Conservation (phyloP, 2,888 invertebrate genomes). For the Chymomyza procnemis region DNA sequence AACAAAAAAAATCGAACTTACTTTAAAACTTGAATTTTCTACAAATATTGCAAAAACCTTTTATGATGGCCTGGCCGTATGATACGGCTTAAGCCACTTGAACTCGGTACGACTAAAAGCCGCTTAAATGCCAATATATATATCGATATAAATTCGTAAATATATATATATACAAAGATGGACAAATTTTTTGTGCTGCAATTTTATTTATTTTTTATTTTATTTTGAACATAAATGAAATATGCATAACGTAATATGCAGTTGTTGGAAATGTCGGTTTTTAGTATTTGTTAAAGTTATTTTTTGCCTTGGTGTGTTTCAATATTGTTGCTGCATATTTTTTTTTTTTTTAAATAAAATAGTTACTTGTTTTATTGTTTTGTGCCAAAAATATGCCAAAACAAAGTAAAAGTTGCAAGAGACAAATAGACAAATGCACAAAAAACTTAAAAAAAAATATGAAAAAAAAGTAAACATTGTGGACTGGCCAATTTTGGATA, state of each 20-base stretch:
- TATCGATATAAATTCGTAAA: not conserved
- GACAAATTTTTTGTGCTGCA: not conserved
- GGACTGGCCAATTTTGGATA: not conserved
- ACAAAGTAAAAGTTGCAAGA: conserved; percentile 3
- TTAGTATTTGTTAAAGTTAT: conserved; percentile 50
- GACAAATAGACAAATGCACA: not conserved
- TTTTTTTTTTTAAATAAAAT: conserved; percentile 34
- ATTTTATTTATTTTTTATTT: conserved; percentile 21
- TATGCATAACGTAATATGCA: conserved; percentile 53
- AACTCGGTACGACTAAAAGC: not conserved
- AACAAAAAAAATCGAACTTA: too few relatives aligned
- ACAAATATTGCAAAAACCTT: too few relatives aligned
- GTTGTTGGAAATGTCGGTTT: conserved; percentile 47
- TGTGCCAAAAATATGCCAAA: conserved; percentile 3
- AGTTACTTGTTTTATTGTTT: not conserved
- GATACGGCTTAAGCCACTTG: not conserved
- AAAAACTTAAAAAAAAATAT: not conserved
- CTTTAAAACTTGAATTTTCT: too few relatives aligned
- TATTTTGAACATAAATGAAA: conserved; percentile 43
- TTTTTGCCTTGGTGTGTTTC: conserved; percentile 37
- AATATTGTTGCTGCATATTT: conserved; percentile 16
- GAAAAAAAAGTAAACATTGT: not conserved
- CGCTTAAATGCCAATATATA: not conserved
- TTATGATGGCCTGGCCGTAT: not conserved
- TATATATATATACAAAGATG: not conserved